Evolutionary conservation across 2,113 vertebrate genomes (phyloP).

Genomic region (Xiphophorus hellerii): DNA sequence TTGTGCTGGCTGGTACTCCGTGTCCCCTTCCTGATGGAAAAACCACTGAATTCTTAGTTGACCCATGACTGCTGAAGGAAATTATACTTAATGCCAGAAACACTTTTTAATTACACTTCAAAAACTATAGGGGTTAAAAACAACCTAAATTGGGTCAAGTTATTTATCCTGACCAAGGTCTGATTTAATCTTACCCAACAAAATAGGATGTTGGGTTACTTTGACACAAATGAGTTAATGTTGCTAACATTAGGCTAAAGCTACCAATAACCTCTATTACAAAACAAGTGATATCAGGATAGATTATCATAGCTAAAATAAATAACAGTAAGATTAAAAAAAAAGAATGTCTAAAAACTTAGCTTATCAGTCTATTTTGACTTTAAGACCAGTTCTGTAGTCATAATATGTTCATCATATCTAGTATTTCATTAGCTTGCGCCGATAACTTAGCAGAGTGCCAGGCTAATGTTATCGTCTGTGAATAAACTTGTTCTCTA

Average conservation of each 20-base stretch:
- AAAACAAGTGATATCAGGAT: neutral
- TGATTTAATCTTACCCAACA: neutral
- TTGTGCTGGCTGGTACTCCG: conserved; percentile 16
- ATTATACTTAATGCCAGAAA: conserved; percentile 20
- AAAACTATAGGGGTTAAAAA: neutral
- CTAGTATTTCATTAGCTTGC: no score
- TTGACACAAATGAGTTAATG: neutral
- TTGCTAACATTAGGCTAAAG: neutral
- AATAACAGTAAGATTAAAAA: neutral
- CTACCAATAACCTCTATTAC: no score
- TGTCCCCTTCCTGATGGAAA: conserved; percentile 26
- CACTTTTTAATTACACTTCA: neutral
- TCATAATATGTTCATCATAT: neutral
- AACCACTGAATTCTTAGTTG: conserved; percentile 4
- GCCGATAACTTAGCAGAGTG: no score
- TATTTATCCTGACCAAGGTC: no score
- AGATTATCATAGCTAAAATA: neutral
- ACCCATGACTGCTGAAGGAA: neutral
- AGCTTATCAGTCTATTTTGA: no score
- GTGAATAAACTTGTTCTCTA: neutral
- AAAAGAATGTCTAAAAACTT: neutral
- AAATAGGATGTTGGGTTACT: no score
- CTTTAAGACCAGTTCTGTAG: neutral
- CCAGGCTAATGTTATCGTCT: neutral
- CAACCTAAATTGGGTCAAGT: no score